Evolutionary conservation across 2,797 vertebrate species (phyloP), one percentile per base, ranked within the genome.

Genomic region (Lateolabrax maculatus): DNA sequence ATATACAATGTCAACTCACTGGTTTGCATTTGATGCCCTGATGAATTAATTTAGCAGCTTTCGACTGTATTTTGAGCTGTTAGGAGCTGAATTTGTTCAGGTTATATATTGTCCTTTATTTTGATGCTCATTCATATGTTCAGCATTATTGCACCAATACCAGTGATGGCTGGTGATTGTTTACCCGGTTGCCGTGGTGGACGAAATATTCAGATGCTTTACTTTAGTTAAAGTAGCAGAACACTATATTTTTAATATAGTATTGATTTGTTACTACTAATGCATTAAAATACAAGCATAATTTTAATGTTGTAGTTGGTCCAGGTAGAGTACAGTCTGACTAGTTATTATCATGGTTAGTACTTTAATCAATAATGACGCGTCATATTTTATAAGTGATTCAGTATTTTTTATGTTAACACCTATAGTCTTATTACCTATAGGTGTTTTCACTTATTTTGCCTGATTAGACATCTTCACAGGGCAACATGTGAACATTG

Each of bases 11-110:
- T 49, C 19, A 68, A 16, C 60, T 63, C n/a, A 41, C 15, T 52
- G 60, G 48, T 61, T 80, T 81, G 49, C 43, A 57, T 53, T 57
- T 70, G 34, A n/a, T 64, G n/a, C 15, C 23, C 12, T 21, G 6
- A 25, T 34, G 5, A 52, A 43, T 25, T 75, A 15, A 52, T 63
- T 21, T 0, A 25, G 23, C 62, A 44, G 19, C 44, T 37, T 61
- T 39, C 1, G 10, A 56, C 2, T 41, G 48, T 55, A 75, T 51
- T 12, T 62, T 48, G 8, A 18, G 13, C 29, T 46, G 29, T n/a
- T 23, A 9, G 1, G 37, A 68, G 41, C 11, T 46, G 63, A 44
- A 37, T 21, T 46, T 41, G 9, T 19, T 71, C 13, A 25, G 46
- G 29, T 62, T 56, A 36, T 48, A 48, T 19, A 27, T 13, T 4